A percentile compares a stretch with the other conserved stretches of the same genome.
phyloP scores from a whole-genome alignment of 1,140 invertebrate species.

The Liolophura sinensis region DNA sequence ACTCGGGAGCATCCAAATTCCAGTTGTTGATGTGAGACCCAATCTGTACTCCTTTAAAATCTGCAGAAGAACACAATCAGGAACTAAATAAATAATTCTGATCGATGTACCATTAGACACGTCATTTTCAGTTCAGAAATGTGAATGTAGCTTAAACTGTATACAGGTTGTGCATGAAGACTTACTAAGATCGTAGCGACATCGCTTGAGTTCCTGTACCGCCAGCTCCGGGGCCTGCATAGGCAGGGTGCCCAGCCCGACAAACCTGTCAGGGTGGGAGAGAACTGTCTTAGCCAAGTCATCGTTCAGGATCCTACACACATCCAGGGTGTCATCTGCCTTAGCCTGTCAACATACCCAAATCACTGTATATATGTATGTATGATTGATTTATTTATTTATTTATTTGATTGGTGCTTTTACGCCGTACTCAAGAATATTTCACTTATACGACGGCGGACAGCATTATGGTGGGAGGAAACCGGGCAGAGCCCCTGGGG shows the following conservation, averaged over 20 bases:
- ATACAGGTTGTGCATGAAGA: not conserved
- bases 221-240: slow-evolving; percentile 65
- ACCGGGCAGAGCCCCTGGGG: too few species aligned
- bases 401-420: too few species aligned
- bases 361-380: too few species aligned
- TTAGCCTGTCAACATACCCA: slow-evolving; percentile 60
- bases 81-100: too few species aligned
- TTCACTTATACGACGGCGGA: too few species aligned
- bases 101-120: too few species aligned
- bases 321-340: slow-evolving; percentile 62
- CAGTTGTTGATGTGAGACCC: slow-evolving; percentile 68
- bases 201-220: slow-evolving; percentile 63
- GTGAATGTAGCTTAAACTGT: not conserved
- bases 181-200: slow-evolving; percentile 60
- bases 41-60: slow-evolving; percentile 65
- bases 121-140: too few species aligned
- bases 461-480: too few species aligned
- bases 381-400: too few species aligned
- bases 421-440: too few species aligned
- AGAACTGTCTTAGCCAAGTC: slow-evolving; percentile 61
- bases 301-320: slow-evolving; percentile 64
- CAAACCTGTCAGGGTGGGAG: slow-evolving; percentile 61
- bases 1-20: slow-evolving; percentile 64
- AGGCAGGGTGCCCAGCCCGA: slow-evolving; percentile 67
- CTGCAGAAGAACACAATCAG: slow-evolving; percentile 22